A percentile compares a stretch with the other conserved stretches of the same genome.
phyloP scores from a whole-genome alignment of 2,113 vertebrate species.

The Mastomys natalensis region DNA sequence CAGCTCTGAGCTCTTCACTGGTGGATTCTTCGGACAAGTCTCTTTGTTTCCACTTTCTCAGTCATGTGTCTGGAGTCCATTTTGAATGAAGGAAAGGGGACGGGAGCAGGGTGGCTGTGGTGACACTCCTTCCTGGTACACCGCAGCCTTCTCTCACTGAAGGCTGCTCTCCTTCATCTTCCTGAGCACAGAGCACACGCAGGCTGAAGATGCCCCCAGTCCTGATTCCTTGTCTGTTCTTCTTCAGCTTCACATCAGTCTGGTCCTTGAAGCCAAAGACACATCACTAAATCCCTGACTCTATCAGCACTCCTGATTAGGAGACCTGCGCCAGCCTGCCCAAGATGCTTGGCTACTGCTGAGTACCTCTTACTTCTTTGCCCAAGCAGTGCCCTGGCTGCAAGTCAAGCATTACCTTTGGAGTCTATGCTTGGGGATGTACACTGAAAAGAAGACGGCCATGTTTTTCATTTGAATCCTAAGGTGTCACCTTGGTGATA shows the following conservation, averaged over 20 bases:
- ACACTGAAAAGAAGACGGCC: not conserved
- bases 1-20: not conserved
- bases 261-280: slow-evolving; percentile 72
- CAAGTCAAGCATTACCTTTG: slow-evolving; percentile 28
- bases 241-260: slow-evolving; percentile 27
- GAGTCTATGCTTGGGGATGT: not conserved
- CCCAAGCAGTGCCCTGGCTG: slow-evolving; percentile 51
- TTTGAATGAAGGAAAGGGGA: not conserved
- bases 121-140: not conserved
- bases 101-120: not conserved
- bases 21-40: not conserved
- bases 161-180: not conserved
- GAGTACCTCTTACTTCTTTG: slow-evolving; percentile 72
- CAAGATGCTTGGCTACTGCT: slow-evolving; percentile 29
- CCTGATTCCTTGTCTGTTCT: slow-evolving; percentile 50
- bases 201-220: not conserved
- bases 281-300: slow-evolving; percentile 73
- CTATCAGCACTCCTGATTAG: not conserved
- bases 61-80: not conserved
- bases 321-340: slow-evolving; percentile 59
- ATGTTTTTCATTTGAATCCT: not conserved
- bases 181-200: accelerated
- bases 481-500: not conserved
- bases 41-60: not conserved
- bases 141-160: accelerated